These are phyloP conservation scores for Mythimna lalbum DNA, from an alignment of 2,888 invertebrate species.

Conservation along the genomic window DNA sequence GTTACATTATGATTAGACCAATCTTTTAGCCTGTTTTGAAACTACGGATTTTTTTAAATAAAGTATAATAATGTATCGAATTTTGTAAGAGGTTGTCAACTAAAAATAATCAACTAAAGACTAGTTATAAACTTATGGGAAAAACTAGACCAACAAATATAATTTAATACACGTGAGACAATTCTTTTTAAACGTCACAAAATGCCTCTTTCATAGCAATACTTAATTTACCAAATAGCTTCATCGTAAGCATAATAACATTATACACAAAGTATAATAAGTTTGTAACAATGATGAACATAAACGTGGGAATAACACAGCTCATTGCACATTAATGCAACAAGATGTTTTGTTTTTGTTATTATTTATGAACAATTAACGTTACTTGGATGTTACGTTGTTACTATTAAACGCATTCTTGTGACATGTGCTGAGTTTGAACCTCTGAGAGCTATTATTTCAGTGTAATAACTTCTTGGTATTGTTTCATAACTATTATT, in stretches of 20 bases:
- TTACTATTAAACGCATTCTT: slow-evolving; percentile 45
- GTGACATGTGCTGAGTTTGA: slow-evolving; percentile 43
- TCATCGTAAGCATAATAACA: slow-evolving; percentile 39
- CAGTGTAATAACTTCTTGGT: slow-evolving; percentile 34
- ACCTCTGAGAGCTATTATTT: slow-evolving; percentile 12
- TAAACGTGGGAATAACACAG: slow-evolving; percentile 55
- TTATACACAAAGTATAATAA: slow-evolving; percentile 33
- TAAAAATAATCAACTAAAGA: too few species aligned
- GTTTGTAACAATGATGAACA: slow-evolving; percentile 46
- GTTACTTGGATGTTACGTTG: slow-evolving; percentile 28
- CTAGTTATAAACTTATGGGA: neutral
- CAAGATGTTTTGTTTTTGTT: slow-evolving; percentile 56
- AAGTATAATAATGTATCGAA: too few species aligned
- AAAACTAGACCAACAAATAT: neutral
- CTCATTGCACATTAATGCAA: slow-evolving; percentile 63
- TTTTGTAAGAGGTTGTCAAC: too few species aligned
- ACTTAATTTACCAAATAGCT: slow-evolving; percentile 45
- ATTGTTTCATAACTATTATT: slow-evolving; percentile 16
- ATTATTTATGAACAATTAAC: slow-evolving; percentile 56
- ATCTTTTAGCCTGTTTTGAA: too few species aligned
- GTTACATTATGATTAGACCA: too few species aligned
- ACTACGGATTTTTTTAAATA: too few species aligned
- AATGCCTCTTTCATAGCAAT: slow-evolving; percentile 21
- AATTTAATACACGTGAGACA: neutral
- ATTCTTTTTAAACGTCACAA: slow-evolving; percentile 15